Evolutionary conservation across 2,888 invertebrate species (phyloP).

Genomic region (Ennomos quercinarius): DNA sequence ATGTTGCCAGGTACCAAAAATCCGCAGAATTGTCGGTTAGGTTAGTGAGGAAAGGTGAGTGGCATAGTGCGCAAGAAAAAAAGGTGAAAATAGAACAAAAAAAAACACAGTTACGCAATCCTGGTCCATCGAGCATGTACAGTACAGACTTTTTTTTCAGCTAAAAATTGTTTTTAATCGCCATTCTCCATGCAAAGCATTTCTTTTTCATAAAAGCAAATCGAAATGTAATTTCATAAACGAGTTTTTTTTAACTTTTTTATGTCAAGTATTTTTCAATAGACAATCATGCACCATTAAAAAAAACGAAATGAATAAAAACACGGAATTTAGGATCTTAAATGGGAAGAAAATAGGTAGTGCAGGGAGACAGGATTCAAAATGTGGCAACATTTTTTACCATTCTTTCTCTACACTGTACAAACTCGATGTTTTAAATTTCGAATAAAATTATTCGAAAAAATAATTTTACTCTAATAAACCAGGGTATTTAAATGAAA

Average conservation of each 20-base stretch:
- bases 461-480: constrained; percentile 38
- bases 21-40: constrained; percentile 24
- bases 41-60: constrained; percentile 50
- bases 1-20: constrained; percentile 70
- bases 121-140: constrained; percentile 83
- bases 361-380: constrained; percentile 60
- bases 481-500: constrained; percentile 70
- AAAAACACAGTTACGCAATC: constrained; percentile 44
- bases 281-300: constrained; percentile 28
- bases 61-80: constrained; percentile 49
- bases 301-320: constrained; percentile 20
- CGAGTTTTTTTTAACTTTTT: neutral
- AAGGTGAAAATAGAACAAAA: constrained; percentile 42
- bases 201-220: constrained; percentile 13
- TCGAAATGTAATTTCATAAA: neutral
- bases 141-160: constrained; percentile 58
- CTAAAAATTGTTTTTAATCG: constrained; percentile 33
- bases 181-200: constrained; percentile 58
- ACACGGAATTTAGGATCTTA: constrained; percentile 40
- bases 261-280: neutral
- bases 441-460: constrained; percentile 38
- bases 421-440: constrained; percentile 71
- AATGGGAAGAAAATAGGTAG: constrained; percentile 56
- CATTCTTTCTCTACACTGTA: constrained; percentile 75
- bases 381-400: constrained; percentile 78